phyloP scores from a whole-genome alignment of 1,140 invertebrate species.

The Drosophila triauraria region DNA sequence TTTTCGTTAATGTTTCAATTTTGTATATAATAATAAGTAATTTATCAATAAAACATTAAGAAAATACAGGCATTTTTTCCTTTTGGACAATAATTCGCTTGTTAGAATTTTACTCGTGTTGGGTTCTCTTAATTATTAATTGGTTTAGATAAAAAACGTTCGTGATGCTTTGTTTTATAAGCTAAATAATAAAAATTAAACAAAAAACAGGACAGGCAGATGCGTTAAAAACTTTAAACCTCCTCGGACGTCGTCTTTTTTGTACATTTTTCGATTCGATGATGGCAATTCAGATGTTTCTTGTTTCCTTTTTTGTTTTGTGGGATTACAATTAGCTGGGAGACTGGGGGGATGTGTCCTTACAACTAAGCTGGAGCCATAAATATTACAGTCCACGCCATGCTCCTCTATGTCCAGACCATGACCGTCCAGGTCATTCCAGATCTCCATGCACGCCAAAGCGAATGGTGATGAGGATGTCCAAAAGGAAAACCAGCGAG shows the following conservation, averaged over 20 bases:
- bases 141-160: slow-evolving; percentile 69
- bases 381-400: slow-evolving; percentile 76
- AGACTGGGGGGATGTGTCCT: slow-evolving; percentile 35
- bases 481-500: slow-evolving; percentile 71
- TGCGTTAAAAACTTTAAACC: slow-evolving; percentile 40
- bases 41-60: slow-evolving; percentile 38
- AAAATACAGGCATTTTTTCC: slow-evolving; percentile 5
- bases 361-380: slow-evolving; percentile 62
- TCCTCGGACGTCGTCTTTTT: slow-evolving; percentile 44
- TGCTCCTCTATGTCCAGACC: neutral
- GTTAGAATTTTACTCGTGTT: slow-evolving; percentile 62
- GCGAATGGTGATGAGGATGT: slow-evolving; percentile 77
- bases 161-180: slow-evolving; percentile 35
- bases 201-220: slow-evolving; percentile 49
- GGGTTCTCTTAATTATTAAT: slow-evolving; percentile 58
- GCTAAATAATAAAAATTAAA: slow-evolving; percentile 29
- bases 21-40: slow-evolving; percentile 53
- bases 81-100: slow-evolving; percentile 29
- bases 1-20: slow-evolving; percentile 41
- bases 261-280: slow-evolving; percentile 74
- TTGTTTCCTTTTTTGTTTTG: slow-evolving; percentile 39
- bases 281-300: slow-evolving; percentile 71
- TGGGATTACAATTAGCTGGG: slow-evolving; percentile 60
- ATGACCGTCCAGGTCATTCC: slow-evolving; percentile 60
- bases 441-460: slow-evolving; percentile 79